Conservation (phyloP, 2,888 invertebrate genomes). For the Meandrusa payeni region DNA sequence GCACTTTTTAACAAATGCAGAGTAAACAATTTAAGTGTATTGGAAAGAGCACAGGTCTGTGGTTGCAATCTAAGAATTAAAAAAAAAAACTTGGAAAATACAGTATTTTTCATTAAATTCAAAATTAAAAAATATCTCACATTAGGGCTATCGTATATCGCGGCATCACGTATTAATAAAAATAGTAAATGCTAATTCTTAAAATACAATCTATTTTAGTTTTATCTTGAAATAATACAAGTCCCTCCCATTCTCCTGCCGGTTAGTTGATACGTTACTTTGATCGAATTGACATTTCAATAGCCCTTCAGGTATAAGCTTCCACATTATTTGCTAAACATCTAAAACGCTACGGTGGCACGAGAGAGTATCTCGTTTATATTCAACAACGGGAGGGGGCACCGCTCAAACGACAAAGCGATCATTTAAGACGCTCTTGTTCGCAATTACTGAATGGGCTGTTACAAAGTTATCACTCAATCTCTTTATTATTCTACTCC, state of each 20-base stretch:
- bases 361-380: constrained; percentile 5
- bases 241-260: background rate
- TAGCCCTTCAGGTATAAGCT: background rate
- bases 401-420: constrained; percentile 2
- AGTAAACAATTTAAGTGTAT: too few relatives aligned
- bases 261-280: background rate
- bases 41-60: too few relatives aligned
- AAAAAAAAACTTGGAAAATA: too few relatives aligned
- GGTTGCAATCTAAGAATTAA: too few relatives aligned
- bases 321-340: background rate
- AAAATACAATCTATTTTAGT: too few relatives aligned
- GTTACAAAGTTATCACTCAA: background rate
- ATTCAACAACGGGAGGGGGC: constrained; percentile 3
- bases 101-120: too few relatives aligned
- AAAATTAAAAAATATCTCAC: too few relatives aligned
- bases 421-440: constrained; percentile 4
- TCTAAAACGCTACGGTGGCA: background rate
- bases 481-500: constrained; percentile 1
- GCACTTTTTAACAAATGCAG: too few relatives aligned
- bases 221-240: too few relatives aligned
- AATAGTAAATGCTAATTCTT: too few relatives aligned
- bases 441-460: constrained; percentile 6
- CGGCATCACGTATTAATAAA: too few relatives aligned
- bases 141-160: too few relatives aligned
- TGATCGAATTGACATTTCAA: constrained; percentile 1